These are phyloP conservation scores for Ornithorhynchus anatinus DNA, from an alignment of 2,113 vertebrate genomes.

Conservation along the genomic window DNA sequence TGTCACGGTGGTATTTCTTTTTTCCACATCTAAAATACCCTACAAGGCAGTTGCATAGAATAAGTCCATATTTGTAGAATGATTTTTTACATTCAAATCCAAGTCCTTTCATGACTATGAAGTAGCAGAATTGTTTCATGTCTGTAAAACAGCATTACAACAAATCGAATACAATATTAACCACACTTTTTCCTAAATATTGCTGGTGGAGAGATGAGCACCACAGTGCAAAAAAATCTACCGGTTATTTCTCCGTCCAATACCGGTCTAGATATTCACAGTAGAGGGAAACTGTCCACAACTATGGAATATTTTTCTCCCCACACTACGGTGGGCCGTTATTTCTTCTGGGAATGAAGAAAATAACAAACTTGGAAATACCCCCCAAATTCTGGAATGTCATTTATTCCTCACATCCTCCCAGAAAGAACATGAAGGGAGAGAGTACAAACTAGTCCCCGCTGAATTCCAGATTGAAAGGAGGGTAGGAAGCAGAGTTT, in stretches of 20 bases:
- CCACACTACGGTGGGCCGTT: background rate
- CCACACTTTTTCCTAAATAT: too few species aligned
- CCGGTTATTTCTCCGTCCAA: too few species aligned
- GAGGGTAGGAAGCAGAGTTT: too few species aligned
- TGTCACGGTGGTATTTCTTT: background rate
- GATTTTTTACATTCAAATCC: background rate
- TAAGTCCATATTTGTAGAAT: background rate
- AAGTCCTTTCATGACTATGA: background rate
- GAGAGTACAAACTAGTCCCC: background rate
- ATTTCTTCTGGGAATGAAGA: background rate
- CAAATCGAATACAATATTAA: background rate
- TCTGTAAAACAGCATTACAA: background rate
- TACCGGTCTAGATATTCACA: too few species aligned
- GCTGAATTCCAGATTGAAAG: too few species aligned
- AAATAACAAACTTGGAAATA: too few species aligned
- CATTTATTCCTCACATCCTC: background rate
- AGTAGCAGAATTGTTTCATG: background rate
- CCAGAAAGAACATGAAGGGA: background rate
- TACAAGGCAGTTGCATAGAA: background rate
- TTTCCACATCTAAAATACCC: conserved; percentile 6
- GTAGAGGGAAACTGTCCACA: background rate
- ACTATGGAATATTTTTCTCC: background rate
- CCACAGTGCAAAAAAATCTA: too few species aligned
- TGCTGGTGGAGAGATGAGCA: too few species aligned
- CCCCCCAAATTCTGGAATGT: background rate